Evolutionary conservation across 2,797 vertebrate genomes (phyloP), one percentile per base, ranked within the genome.

Genomic region (Margarornis squamiger): DNA sequence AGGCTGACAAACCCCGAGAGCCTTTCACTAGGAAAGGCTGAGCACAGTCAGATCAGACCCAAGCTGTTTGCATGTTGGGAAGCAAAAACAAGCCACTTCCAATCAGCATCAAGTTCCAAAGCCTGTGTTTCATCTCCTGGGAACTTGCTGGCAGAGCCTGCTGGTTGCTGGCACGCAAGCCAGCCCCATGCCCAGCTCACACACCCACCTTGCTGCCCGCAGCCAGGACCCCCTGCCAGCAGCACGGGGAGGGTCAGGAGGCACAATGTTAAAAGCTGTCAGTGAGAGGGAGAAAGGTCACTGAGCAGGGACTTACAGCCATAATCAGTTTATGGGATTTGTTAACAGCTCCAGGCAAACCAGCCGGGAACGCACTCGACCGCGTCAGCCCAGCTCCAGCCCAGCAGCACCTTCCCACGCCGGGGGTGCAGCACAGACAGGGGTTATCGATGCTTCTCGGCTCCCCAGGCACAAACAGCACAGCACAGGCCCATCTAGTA

Each of bases 251-350:
- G 58, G 61, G 79, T 39, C 68, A 62, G 26, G 55, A 76, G 23
- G 49, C 26, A 13, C 72, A 4, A 22, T 4, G 58, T 27, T 62
- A 67, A 71, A 67, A 94, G 68, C 87, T 75, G 66, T 21, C 73
- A 78, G 86, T 9, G 54, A 90, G 90, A 95, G 29, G 67, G 92
- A 95, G 93, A 90, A 94, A 92, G 85, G 90, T 92, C 94, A 65
- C 71, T 6, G 39, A 62, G 73, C 75, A 52, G 49, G 10, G 83
- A 87, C 45, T 92, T 72, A 68, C 1, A 1, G 55, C 81, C 76
- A 4, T 93, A 70, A 96, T 84, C 85, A 76, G 75, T 65, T 95
- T 71, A 93, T 48, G 43, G 90, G 93, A 90, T 86, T 94, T 91
- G 73, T 57, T 67, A 70, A 32, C 46, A 45, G 89, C 72, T 66